Percentiles rank a stretch among this genome's conserved stretches.
Conservation (phyloP, 1,140 invertebrate genomes). For the Heliconius hermathena region DNA sequence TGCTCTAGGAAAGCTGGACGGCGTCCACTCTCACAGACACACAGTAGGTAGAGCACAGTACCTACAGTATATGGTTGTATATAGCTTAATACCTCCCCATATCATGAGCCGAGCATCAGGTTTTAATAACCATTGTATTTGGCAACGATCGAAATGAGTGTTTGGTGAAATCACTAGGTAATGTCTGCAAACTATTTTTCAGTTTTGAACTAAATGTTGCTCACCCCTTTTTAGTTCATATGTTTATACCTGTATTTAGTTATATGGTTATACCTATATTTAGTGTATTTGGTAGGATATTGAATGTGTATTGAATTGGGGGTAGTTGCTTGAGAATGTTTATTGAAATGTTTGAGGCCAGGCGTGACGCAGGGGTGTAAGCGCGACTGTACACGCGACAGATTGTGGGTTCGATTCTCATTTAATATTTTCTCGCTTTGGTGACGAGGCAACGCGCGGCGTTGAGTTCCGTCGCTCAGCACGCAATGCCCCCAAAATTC, state of each 20-base stretch:
- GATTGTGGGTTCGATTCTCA: too few relatives aligned
- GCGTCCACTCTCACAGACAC: conserved; percentile 71
- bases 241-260: conserved; percentile 17
- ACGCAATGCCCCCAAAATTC: too few relatives aligned
- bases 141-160: conserved; percentile 78
- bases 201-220: conserved; percentile 53
- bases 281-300: conserved; percentile 30
- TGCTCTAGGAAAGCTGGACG: conserved; percentile 73
- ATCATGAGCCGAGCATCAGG: conserved; percentile 67
- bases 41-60: conserved; percentile 6
- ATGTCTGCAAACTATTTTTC: conserved; percentile 75
- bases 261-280: conserved; percentile 10
- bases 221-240: conserved; percentile 46
- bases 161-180: conserved; percentile 65
- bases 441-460: too few relatives aligned
- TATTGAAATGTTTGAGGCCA: neutral
- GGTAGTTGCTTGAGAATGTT: neutral
- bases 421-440: too few relatives aligned
- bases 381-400: too few relatives aligned
- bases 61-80: conserved; percentile 36
- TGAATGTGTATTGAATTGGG: neutral
- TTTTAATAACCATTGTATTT: conserved; percentile 82
- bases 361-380: too few relatives aligned
- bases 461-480: too few relatives aligned
- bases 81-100: conserved; percentile 59